These are phyloP conservation scores for Ectemnius lituratus DNA, from an alignment of 2,888 invertebrate species.

Conservation along the genomic window DNA sequence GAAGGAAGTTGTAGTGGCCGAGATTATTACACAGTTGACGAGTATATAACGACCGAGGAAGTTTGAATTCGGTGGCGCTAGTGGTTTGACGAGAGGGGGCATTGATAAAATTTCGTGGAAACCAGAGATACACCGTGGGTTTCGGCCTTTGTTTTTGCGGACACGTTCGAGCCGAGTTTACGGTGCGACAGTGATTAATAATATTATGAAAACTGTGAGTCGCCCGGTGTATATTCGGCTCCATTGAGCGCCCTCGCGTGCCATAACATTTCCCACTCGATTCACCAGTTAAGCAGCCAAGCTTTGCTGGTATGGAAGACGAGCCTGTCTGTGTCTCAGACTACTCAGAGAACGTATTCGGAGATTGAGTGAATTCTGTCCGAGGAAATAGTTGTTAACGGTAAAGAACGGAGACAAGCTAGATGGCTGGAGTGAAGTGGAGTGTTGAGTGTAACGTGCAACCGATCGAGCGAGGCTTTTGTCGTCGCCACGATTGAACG, in stretches of 20 bases:
- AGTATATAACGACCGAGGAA: background rate
- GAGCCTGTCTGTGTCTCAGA: too few species aligned
- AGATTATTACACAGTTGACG: constrained; percentile 27
- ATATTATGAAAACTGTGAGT: constrained; percentile 28
- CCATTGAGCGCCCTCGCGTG: background rate
- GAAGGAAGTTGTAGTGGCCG: background rate
- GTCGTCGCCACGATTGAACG: constrained; percentile 59
- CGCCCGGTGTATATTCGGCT: too few species aligned
- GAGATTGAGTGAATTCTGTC: too few species aligned
- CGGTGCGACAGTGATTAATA: constrained; percentile 39
- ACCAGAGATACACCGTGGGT: background rate
- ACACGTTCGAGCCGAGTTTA: too few species aligned
- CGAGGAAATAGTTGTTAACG: too few species aligned
- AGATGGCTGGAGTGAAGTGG: constrained; percentile 51
- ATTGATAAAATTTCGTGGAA: constrained; percentile 22
- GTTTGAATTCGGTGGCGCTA: constrained; percentile 22
- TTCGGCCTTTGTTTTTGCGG: too few species aligned
- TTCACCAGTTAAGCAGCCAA: background rate
- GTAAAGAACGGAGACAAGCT: too few species aligned
- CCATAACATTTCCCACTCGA: background rate
- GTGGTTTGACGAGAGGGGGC: background rate
- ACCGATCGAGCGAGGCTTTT: constrained; percentile 35
- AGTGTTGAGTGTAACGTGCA: constrained; percentile 49
- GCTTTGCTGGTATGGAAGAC: too few species aligned
- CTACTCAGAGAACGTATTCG: too few species aligned